Conservation (phyloP, 2,113 vertebrate species). For the Cacatua alba region DNA sequence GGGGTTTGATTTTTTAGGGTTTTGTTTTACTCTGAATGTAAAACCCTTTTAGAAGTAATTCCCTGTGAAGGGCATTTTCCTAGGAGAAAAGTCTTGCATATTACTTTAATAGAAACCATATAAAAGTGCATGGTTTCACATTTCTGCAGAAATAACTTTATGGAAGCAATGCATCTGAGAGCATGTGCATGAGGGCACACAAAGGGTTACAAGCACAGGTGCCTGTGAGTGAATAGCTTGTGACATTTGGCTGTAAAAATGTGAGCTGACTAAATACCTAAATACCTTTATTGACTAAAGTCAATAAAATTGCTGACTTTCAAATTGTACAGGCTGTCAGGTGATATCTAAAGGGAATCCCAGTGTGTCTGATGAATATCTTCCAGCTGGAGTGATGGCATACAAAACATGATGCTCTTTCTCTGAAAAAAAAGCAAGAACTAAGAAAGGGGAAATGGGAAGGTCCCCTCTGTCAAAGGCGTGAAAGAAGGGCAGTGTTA, state of each 20-base stretch:
- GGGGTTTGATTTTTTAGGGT: background rate
- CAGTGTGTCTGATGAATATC: background rate
- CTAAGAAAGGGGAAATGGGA: background rate
- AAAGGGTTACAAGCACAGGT: background rate
- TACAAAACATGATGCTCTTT: background rate
- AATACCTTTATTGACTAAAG: background rate
- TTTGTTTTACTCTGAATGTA: background rate
- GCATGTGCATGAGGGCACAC: background rate
- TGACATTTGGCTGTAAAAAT: background rate
- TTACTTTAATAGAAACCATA: background rate
- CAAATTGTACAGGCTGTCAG: background rate
- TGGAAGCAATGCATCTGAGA: background rate
- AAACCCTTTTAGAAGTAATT: background rate
- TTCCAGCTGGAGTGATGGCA: background rate
- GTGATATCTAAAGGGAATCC: background rate
- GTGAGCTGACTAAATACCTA: background rate
- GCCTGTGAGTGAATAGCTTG: background rate
- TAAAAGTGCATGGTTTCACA: background rate
- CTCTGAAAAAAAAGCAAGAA: background rate
- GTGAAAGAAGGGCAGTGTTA: background rate
- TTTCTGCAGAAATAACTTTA: conserved; percentile 2
- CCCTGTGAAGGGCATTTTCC: background rate
- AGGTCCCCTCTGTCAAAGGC: background rate
- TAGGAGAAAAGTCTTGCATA: background rate
- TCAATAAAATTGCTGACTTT: background rate